Conservation (phyloP, 1,140 invertebrate species). For the Heliothis virescens region DNA sequence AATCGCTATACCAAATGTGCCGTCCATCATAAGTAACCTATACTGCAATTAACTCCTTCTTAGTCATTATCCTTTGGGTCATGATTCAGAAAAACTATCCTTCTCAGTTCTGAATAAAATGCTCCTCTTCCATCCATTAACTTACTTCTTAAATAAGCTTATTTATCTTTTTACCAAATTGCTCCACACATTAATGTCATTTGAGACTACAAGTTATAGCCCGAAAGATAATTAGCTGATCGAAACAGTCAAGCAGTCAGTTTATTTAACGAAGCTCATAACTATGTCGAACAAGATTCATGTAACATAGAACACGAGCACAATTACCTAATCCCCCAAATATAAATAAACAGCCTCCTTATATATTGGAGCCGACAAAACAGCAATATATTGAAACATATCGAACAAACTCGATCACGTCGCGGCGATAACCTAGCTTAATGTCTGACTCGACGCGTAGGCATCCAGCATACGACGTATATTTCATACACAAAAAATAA, state of each 20-base stretch:
- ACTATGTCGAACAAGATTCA: neutral
- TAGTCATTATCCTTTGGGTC: neutral
- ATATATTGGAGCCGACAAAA: conserved; percentile 34
- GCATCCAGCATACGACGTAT: conserved; percentile 47
- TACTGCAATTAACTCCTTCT: neutral
- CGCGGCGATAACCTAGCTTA: conserved; percentile 41
- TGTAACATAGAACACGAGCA: neutral
- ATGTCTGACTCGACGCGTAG: conserved; percentile 40
- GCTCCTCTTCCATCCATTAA: no score
- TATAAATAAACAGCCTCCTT: conserved; percentile 31
- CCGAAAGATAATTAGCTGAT: no score
- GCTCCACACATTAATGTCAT: no score
- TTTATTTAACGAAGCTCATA: neutral
- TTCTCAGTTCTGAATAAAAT: neutral
- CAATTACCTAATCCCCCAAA: conserved; percentile 44
- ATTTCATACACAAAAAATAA: conserved; percentile 51
- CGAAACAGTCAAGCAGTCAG: no score
- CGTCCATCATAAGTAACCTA: no score
- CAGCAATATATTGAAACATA: conserved; percentile 48
- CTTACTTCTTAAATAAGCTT: no score
- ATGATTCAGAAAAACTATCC: neutral
- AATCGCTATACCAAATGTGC: no score
- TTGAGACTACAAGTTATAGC: no score
- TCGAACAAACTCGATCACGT: conserved; percentile 46
- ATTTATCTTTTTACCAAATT: no score